Evolutionary conservation across 2,888 invertebrate species (phyloP).

Genomic region (Eupsilia transversa): DNA sequence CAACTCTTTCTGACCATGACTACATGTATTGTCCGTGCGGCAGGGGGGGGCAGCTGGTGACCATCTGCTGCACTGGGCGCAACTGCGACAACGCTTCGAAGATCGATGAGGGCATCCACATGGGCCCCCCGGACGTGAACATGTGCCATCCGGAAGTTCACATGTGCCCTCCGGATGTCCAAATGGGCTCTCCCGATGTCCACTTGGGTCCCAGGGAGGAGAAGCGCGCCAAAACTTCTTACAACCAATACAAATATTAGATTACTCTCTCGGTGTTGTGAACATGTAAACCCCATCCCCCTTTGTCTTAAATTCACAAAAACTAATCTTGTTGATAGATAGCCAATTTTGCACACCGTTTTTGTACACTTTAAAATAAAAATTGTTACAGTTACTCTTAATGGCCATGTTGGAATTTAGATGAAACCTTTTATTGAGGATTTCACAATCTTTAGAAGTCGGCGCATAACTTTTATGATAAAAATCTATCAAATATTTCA

Average conservation of each 20-base stretch:
- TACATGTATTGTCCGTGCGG: constrained; percentile 43
- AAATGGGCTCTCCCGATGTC: background rate
- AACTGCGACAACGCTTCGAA: constrained; percentile 52
- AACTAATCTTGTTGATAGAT: constrained; percentile 30
- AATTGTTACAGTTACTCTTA: constrained; percentile 40
- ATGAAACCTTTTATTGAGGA: constrained; percentile 54
- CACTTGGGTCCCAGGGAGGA: background rate
- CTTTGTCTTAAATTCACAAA: constrained; percentile 35
- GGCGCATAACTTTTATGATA: constrained; percentile 18
- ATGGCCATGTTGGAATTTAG: constrained; percentile 38
- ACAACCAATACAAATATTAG: constrained; percentile 43
- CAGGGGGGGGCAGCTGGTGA: constrained; percentile 39
- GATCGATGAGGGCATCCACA: constrained; percentile 15
- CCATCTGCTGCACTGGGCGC: constrained; percentile 47
- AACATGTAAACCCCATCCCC: constrained; percentile 32
- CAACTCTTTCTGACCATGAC: constrained; percentile 5
- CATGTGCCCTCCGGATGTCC: constrained; percentile 23
- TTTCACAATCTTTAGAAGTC: constrained; percentile 37
- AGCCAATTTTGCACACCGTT: constrained; percentile 44
- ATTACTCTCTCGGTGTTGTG: constrained; percentile 27
- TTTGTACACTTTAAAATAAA: constrained; percentile 47
- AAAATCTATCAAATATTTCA: constrained; percentile 43
- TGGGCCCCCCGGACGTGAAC: constrained; percentile 11
- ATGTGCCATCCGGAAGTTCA: constrained; percentile 5
- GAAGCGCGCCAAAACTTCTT: constrained; percentile 30